Evolutionary conservation across 1,140 invertebrate species (phyloP).

Genomic region (Drosophila seguyi): DNA sequence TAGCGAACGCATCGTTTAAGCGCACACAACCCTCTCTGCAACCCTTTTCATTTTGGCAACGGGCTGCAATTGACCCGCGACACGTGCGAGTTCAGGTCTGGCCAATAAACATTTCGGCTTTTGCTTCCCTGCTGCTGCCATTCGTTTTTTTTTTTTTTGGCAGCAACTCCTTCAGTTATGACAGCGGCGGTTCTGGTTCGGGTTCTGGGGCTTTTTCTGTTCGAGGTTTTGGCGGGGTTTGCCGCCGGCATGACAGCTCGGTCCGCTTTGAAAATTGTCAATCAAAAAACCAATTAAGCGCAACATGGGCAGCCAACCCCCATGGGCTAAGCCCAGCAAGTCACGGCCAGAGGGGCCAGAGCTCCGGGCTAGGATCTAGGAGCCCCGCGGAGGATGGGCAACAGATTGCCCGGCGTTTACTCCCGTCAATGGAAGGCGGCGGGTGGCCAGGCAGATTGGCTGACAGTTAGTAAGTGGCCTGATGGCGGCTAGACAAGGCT

Average conservation of each 20-base stretch:
- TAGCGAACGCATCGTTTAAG: constrained; percentile 37
- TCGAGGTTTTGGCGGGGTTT: background rate
- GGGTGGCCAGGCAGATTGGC: constrained; percentile 37
- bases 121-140: constrained; percentile 15
- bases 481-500: constrained; percentile 49
- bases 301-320: constrained; percentile 52
- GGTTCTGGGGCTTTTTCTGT: constrained; percentile 11
- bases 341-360: background rate
- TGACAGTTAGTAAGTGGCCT: constrained; percentile 54
- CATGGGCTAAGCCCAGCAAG: constrained; percentile 39
- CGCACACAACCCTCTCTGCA: constrained; percentile 41
- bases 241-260: constrained; percentile 15
- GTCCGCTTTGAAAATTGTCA: constrained; percentile 77
- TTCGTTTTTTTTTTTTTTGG: constrained; percentile 28
- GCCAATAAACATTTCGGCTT: constrained; percentile 70
- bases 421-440: constrained; percentile 40
- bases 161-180: constrained; percentile 63
- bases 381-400: background rate
- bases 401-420: constrained; percentile 15
- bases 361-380: background rate
- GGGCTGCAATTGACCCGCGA: constrained; percentile 22
- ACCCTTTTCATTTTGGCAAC: constrained; percentile 40
- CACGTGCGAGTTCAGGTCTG: constrained; percentile 29
- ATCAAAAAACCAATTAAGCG: constrained; percentile 85
- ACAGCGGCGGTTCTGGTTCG: constrained; percentile 35